These are phyloP conservation scores for Dolichopus griseipennis DNA, from an alignment of 2,888 invertebrate species.

Conservation along the genomic window DNA sequence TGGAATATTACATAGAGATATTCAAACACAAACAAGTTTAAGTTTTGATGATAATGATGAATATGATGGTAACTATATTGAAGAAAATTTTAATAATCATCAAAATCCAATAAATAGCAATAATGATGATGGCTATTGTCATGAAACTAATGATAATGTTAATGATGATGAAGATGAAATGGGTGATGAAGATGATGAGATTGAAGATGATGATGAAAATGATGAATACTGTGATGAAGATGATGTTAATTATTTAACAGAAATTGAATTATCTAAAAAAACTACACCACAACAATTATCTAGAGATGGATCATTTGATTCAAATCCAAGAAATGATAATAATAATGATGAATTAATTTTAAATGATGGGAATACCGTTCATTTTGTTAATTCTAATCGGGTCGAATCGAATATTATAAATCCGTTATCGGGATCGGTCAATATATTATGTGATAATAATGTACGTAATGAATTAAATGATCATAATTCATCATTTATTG, in stretches of 20 bases:
- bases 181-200: background rate
- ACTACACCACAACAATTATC: too few species aligned
- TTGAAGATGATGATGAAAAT: background rate
- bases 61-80: background rate
- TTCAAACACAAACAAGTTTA: constrained; percentile 9
- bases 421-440: too few species aligned
- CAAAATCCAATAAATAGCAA: background rate
- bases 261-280: background rate
- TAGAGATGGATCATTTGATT: background rate
- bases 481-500: too few species aligned
- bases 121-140: background rate
- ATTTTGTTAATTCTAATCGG: too few species aligned
- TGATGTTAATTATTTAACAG: constrained; percentile 13
- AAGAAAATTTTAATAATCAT: background rate
- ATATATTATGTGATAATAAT: too few species aligned
- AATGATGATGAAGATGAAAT: background rate
- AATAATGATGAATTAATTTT: background rate
- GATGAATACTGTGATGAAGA: constrained; percentile 21
- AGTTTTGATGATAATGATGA: constrained; percentile 10
- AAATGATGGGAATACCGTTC: too few species aligned
- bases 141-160: background rate
- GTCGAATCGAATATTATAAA: too few species aligned
- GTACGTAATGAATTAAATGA: too few species aligned
- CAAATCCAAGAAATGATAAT: background rate
- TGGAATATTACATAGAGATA: constrained; percentile 2